Evolutionary conservation across 2,113 vertebrate species (phyloP).

Genomic region (Microtus montanus): DNA sequence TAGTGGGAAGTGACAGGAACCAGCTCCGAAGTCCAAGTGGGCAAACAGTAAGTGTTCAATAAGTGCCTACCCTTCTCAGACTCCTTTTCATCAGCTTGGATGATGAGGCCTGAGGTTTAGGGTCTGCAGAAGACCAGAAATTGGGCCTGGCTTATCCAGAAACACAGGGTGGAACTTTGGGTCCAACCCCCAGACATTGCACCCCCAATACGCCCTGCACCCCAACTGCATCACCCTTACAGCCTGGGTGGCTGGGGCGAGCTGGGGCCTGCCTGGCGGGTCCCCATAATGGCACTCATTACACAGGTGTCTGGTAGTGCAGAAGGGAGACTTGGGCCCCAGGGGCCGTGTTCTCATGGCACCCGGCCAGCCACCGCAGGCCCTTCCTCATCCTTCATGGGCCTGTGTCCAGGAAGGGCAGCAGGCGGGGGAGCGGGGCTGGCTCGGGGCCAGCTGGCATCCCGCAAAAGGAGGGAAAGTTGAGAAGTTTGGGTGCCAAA

Average conservation of each 20-base stretch:
- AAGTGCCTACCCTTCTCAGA: neutral
- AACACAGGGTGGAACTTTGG: neutral
- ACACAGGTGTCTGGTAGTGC: constrained; percentile 74
- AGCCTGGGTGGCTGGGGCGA: constrained; percentile 69
- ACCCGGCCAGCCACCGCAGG: constrained; percentile 60
- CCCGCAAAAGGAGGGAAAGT: constrained; percentile 65
- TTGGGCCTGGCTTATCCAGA: neutral
- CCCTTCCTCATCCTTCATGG: constrained; percentile 63
- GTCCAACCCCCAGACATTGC: accelerated
- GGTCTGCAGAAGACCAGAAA: neutral
- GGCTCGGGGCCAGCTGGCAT: constrained; percentile 53
- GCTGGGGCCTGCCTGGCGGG: constrained; percentile 59
- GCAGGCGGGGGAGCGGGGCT: constrained; percentile 53
- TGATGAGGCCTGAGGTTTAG: neutral
- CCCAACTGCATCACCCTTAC: neutral
- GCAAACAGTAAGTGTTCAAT: neutral
- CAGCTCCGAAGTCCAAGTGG: neutral
- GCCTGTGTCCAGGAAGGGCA: constrained; percentile 67
- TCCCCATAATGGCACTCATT: constrained; percentile 76
- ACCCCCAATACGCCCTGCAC: neutral
- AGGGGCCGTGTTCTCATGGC: constrained; percentile 48
- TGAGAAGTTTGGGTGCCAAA: constrained; percentile 55
- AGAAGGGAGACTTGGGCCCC: constrained; percentile 50
- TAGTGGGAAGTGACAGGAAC: no score
- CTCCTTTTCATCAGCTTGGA: neutral